phyloP scores from a whole-genome alignment of 2,888 invertebrate species.

The Tipula unca region DNA sequence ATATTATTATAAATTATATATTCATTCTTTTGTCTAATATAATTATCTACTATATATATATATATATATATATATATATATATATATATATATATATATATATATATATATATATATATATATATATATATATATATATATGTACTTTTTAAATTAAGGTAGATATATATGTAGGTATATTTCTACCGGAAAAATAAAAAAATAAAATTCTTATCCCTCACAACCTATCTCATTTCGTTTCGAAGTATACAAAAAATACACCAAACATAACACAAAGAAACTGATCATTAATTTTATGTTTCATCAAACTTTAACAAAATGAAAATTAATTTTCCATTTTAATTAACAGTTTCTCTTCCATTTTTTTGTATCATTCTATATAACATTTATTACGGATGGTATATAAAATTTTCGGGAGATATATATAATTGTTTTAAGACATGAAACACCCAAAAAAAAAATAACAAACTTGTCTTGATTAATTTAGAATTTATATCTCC shows the following conservation, averaged over 20 bases:
- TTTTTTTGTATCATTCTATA: background rate
- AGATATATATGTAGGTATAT: background rate
- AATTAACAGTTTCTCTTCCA: background rate
- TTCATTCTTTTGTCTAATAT: background rate
- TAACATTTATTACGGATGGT: background rate
- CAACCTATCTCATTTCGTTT: background rate
- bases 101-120: no score
- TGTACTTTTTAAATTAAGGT: background rate
- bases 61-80: background rate
- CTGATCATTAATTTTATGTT: slow-evolving; percentile 8
- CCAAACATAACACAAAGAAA: background rate
- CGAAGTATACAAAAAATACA: background rate
- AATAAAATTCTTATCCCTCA: background rate
- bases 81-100: no score
- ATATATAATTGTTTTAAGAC: background rate
- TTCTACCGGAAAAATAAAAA: background rate
- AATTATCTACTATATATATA: background rate
- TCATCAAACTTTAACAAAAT: background rate
- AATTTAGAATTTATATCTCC: background rate
- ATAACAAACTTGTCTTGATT: background rate
- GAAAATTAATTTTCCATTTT: slow-evolving; percentile 14
- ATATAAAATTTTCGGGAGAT: background rate
- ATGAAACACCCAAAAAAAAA: background rate
- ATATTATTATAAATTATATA: background rate
- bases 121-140: background rate